Conservation (phyloP, 2,888 invertebrate species). For the Parthenolecanium corni region DNA sequence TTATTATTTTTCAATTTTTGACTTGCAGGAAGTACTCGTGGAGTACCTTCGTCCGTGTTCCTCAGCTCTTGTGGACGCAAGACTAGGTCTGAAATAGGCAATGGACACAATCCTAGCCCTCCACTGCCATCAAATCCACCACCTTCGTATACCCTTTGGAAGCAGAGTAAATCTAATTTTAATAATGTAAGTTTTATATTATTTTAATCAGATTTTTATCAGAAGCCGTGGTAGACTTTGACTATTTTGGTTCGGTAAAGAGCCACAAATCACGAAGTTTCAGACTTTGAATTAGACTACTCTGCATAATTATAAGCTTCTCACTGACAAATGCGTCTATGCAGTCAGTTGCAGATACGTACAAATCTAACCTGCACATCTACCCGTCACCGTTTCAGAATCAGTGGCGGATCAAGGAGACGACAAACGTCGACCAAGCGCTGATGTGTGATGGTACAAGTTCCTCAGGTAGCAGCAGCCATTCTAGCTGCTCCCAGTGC, state of each 20-base stretch:
- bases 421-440: not conserved
- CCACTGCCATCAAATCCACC: constrained; percentile 23
- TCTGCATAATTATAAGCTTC: no score
- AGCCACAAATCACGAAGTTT: no score
- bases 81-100: constrained; percentile 30
- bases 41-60: constrained; percentile 30
- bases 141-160: constrained; percentile 12
- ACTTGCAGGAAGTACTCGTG: constrained; percentile 28
- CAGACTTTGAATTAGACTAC: no score
- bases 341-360: no score
- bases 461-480: constrained; percentile 22
- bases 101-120: not conserved
- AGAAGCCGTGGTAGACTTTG: no score
- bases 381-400: constrained; percentile 14
- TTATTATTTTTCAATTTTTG: no score
- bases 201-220: no score
- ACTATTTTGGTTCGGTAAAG: no score
- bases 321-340: no score
- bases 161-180: not conserved
- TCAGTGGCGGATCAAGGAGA: constrained; percentile 6
- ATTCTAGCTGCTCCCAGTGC: constrained; percentile 25
- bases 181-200: not conserved
- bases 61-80: constrained; percentile 29
- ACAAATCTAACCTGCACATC: not conserved
- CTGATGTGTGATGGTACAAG: constrained; percentile 14